Evolutionary conservation across 2,113 vertebrate species (phyloP).

Genomic region (Mustelus asterias): DNA sequence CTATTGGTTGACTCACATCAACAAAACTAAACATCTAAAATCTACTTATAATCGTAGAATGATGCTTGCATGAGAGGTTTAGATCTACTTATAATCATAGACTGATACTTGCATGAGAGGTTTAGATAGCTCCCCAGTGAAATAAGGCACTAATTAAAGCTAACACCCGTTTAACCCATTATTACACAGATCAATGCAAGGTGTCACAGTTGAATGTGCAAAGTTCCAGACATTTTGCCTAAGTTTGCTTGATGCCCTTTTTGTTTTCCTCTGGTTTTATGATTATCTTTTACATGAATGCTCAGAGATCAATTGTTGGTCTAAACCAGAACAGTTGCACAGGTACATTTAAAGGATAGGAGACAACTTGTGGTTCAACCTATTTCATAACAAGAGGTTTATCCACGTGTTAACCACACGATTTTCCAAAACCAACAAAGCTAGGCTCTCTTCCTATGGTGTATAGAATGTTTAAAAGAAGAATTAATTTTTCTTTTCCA

Average conservation of each 20-base stretch:
- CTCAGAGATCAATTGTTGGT: background rate
- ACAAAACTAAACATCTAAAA: background rate
- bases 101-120: too few relatives aligned
- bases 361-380: background rate
- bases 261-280: background rate
- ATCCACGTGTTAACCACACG: background rate
- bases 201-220: background rate
- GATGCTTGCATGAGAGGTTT: too few relatives aligned
- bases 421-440: background rate
- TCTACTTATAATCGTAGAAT: too few relatives aligned
- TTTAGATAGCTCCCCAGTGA: background rate
- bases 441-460: background rate
- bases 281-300: background rate
- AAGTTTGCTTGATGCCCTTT: background rate
- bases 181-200: background rate
- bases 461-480: background rate
- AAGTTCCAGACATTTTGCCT: background rate
- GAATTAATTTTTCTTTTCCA: background rate
- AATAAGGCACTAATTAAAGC: background rate
- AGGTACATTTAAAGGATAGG: background rate
- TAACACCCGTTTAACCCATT: background rate
- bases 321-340: background rate
- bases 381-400: background rate
- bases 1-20: background rate
- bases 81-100: too few relatives aligned